Base-by-base conservation (phyloP, 2,888 invertebrate species). In the Aphrophora alni region DNA sequence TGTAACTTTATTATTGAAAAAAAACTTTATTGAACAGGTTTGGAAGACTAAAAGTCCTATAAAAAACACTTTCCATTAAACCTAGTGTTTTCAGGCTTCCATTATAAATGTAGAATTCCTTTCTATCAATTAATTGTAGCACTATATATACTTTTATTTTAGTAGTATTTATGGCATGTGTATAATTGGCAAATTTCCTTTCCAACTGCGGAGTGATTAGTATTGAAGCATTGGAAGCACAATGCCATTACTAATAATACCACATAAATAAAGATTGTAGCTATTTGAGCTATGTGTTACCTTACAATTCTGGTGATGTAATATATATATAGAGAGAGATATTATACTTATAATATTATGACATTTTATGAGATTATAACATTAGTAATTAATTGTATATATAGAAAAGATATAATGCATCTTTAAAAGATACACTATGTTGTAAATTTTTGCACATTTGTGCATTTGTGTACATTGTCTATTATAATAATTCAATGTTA, bases 171-270 rank as follows among this genome's bases (percentile, higher is more conserved):
- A n/a, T n/a, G n/a, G n/a, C n/a, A n/a, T n/a, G n/a, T n/a, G n/a
- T n/a, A n/a, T n/a, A n/a, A n/a, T n/a, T n/a, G n/a, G n/a, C 38
- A 71, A 70, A 77, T 78, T 78, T 38, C 73, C 73, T 51, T 78
- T 78, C 78, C 78, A 44, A 78, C 72, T 51, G 44, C 70, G 78
- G 44, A 38, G n/a, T 59, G 28, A 59, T 72, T 28, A 59, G 14
- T 59, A 59, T 12, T 59, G 5, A 59, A 59, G 59, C 59, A 59
- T 59, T 21, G n/a, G 21, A 21, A 21, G 59, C 5, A 21, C 14
- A 44, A 59, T 59, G 59, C 7, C 59, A 59, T 21, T 59, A 59
- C 59, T 59, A 21, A 59, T 59, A 21, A 21, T 21, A 59, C 4
- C 59, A 21, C 21, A 59, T 59, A 59, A 59, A 59, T 59, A 59